Conservation (phyloP, 2,888 invertebrate genomes). For the Lomographa bimaculata region DNA sequence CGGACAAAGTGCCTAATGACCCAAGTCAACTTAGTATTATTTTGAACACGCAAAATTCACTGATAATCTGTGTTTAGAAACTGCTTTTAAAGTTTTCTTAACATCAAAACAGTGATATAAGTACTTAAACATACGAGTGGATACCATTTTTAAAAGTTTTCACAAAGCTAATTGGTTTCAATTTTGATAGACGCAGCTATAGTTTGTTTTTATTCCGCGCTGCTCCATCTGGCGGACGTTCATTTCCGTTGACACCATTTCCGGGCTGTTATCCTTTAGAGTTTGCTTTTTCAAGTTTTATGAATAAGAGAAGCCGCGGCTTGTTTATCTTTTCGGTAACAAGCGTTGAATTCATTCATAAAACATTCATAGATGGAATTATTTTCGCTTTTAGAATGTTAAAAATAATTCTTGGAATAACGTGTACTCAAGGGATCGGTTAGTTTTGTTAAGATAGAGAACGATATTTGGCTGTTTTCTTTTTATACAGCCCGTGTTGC, state of each 20-base stretch:
- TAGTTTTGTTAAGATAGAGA: no score
- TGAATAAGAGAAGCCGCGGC: constrained; percentile 59
- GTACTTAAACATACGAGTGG: no score
- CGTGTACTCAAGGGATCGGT: no score
- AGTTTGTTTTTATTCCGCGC: constrained; percentile 32
- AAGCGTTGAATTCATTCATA: constrained; percentile 62
- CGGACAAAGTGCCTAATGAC: no score
- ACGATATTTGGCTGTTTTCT: constrained; percentile 7
- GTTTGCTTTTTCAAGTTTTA: constrained; percentile 73
- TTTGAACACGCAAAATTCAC: no score
- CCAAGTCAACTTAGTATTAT: no score
- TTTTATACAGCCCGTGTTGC: constrained; percentile 38
- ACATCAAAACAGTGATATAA: no score
- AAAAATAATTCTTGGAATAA: constrained; percentile 5
- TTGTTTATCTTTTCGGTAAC: constrained; percentile 52
- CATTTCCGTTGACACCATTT: constrained; percentile 76
- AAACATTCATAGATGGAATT: constrained; percentile 15
- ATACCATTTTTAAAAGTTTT: no score
- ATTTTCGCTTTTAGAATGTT: not conserved
- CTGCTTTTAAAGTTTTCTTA: no score
- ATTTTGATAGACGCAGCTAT: constrained; percentile 15
- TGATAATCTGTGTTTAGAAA: no score
- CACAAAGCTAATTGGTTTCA: constrained; percentile 6
- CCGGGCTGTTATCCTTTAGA: constrained; percentile 64
- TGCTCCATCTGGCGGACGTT: constrained; percentile 80